Percentiles rank a stretch among this genome's conserved stretches.
Evolutionary conservation across 1,140 invertebrate species (phyloP).

Genomic region (Brevipalpus yothersi): DNA sequence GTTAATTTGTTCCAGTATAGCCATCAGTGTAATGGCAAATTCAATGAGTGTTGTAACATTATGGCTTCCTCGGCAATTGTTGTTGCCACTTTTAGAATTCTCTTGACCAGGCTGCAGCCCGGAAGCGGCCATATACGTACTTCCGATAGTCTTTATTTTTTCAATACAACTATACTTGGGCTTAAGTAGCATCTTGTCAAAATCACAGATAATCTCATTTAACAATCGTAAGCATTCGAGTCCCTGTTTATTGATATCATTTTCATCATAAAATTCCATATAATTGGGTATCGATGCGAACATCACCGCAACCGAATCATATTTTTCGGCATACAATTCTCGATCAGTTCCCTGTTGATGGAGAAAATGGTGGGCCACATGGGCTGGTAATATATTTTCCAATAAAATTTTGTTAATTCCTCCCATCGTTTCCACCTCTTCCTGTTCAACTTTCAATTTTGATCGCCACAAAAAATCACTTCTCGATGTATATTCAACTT

Average conservation of each 20-base stretch:
- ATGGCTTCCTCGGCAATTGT: conserved; percentile 39
- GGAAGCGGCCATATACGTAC: conserved; percentile 81
- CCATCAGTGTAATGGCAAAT: conserved; percentile 36
- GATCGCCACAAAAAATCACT: conserved; percentile 62
- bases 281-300: conserved; percentile 70
- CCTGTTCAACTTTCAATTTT: conserved; percentile 49
- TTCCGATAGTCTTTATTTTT: conserved; percentile 77
- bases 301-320: conserved; percentile 63
- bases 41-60: conserved; percentile 30
- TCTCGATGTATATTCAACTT: conserved; percentile 63
- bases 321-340: conserved; percentile 17
- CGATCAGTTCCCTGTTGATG: background rate
- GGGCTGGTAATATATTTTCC: conserved; percentile 54
- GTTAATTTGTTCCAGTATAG: conserved; percentile 23
- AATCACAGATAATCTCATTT: conserved; percentile 70
- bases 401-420: conserved; percentile 54
- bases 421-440: conserved; percentile 45
- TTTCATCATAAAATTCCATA: conserved; percentile 35
- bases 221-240: conserved; percentile 45
- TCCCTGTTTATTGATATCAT: conserved; percentile 25
- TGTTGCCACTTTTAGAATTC: conserved; percentile 34
- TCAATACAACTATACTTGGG: conserved; percentile 25
- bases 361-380: conserved; percentile 44
- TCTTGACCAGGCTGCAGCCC: conserved; percentile 46
- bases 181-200: conserved; percentile 39